Percentiles rank a stretch among this genome's conserved stretches.
phyloP scores from a whole-genome alignment of 2,888 invertebrate species.

The Polyploca ridens region DNA sequence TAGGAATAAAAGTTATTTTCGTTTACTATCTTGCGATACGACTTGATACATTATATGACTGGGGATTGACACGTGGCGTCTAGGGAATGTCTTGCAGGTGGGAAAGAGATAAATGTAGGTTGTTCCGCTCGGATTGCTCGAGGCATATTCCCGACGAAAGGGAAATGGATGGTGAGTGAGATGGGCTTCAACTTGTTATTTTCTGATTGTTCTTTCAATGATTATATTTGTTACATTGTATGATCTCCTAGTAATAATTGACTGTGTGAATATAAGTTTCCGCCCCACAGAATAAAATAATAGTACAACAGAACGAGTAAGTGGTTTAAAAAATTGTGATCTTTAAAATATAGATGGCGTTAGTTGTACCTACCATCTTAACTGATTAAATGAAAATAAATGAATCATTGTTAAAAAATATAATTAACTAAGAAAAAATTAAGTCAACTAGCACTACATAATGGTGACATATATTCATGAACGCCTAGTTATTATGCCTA shows the following conservation, averaged over 20 bases:
- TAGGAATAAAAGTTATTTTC: constrained; percentile 65
- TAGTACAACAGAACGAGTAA: neutral
- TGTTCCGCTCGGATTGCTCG: constrained; percentile 62
- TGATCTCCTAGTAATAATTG: constrained; percentile 4
- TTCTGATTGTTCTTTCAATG: constrained; percentile 51
- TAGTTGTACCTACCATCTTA: neutral
- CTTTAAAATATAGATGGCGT: constrained; percentile 2
- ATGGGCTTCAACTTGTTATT: constrained; percentile 59
- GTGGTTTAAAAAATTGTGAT: neutral
- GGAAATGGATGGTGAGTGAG: constrained; percentile 68
- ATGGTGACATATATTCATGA: constrained; percentile 11
- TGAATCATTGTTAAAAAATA: no score
- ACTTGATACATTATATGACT: constrained; percentile 64
- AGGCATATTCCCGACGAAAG: constrained; percentile 72
- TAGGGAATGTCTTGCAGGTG: constrained; percentile 62
- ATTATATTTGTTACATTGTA: neutral
- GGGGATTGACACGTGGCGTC: constrained; percentile 72
- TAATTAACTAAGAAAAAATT: neutral
- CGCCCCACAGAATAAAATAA: no score
- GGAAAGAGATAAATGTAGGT: constrained; percentile 53
- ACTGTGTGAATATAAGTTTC: neutral
- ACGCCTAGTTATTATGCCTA: constrained; percentile 15
- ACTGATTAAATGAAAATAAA: no score
- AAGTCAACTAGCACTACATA: neutral
- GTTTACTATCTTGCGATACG: constrained; percentile 50